These are phyloP conservation scores for Euwallacea fornicatus DNA, from an alignment of 1,140 invertebrate genomes.

Conservation along the genomic window DNA sequence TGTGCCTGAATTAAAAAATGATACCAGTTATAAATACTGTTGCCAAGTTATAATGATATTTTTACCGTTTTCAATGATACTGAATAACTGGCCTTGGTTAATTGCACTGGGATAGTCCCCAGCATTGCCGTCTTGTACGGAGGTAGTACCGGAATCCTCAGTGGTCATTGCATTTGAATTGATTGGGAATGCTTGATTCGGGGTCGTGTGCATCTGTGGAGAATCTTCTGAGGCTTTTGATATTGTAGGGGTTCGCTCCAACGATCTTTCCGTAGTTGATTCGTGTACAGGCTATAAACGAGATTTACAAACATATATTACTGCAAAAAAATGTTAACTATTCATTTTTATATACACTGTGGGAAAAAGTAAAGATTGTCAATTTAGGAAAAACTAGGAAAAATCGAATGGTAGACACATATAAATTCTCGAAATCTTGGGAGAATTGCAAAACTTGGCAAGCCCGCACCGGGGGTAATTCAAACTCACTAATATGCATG, in stretches of 20 bases:
- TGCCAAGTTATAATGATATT: neutral
- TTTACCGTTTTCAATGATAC: constrained; percentile 52
- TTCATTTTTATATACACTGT: too few relatives aligned
- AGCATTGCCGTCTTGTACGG: constrained; percentile 18
- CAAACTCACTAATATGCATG: too few relatives aligned
- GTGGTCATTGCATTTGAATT: neutral
- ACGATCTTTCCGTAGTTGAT: too few relatives aligned
- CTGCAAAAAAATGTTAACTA: too few relatives aligned
- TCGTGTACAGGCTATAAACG: too few relatives aligned
- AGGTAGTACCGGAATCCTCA: constrained; percentile 1
- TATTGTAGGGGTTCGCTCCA: neutral
- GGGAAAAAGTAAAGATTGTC: too few relatives aligned
- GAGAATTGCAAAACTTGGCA: too few relatives aligned
- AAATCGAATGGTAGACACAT: too few relatives aligned
- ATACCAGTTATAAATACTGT: neutral
- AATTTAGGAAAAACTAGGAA: too few relatives aligned
- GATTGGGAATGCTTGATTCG: neutral
- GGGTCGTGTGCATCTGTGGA: neutral
- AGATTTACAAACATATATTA: too few relatives aligned
- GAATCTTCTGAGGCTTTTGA: neutral
- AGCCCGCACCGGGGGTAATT: too few relatives aligned
- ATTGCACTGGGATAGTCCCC: constrained; percentile 51
- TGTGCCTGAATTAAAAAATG: constrained; percentile 41
- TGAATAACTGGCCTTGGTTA: constrained; percentile 53
- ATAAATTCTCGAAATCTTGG: too few relatives aligned